Evolutionary conservation across 2,113 vertebrate genomes (phyloP).

Genomic region (Meles meles): DNA sequence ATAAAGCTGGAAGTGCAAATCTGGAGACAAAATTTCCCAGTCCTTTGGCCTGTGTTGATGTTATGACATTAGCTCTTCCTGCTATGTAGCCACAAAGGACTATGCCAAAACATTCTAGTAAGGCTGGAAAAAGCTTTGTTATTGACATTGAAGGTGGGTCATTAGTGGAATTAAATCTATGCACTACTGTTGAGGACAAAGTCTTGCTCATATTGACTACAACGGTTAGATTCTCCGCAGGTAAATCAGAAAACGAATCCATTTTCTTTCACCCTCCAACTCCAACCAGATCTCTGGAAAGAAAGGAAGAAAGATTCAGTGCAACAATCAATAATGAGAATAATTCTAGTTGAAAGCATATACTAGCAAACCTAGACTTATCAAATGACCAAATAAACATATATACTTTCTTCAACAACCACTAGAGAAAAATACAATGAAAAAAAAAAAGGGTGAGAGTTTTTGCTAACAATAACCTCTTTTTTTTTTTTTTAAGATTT

Average conservation of each 20-base stretch:
- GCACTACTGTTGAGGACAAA: conserved; percentile 63
- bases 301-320: conserved; percentile 50
- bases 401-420: not conserved
- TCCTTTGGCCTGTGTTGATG: conserved; percentile 93
- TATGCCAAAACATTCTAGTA: conserved; percentile 97
- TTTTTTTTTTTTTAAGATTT: not conserved
- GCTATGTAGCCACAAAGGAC: conserved; percentile 96
- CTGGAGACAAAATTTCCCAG: conserved; percentile 96
- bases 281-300: conserved; percentile 75
- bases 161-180: conserved; percentile 69
- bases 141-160: conserved; percentile 91
- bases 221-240: conserved; percentile 72
- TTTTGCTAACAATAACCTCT: not conserved
- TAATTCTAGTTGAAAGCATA: conserved; percentile 32
- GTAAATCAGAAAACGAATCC: conserved; percentile 75
- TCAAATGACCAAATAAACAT: conserved; percentile 1
- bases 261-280: conserved; percentile 77
- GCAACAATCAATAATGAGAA: conserved; percentile 26
- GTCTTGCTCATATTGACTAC: conserved; percentile 74
- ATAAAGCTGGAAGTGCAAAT: conserved; percentile 95
- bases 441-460: not conserved
- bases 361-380: not conserved
- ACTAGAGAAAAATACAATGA: not conserved
- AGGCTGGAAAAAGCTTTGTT: conserved; percentile 93
- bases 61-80: conserved; percentile 93